Percentiles rank a stretch among this genome's conserved stretches.
These are phyloP conservation scores for Tetanocera ferruginea DNA, from an alignment of 2,888 invertebrate genomes.

Conservation along the genomic window DNA sequence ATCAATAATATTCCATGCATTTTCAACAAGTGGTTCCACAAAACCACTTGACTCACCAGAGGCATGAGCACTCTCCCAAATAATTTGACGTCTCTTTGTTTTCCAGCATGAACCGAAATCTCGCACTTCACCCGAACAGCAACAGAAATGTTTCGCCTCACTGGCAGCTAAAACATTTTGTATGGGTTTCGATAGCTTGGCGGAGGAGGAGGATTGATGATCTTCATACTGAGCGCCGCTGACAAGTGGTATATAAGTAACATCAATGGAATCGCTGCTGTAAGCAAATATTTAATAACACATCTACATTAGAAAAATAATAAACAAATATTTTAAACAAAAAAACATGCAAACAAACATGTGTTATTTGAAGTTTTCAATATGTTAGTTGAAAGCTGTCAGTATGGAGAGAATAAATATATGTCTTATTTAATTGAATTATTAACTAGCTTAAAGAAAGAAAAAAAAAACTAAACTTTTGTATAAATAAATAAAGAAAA, in stretches of 20 bases:
- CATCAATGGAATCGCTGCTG: slow-evolving; percentile 50
- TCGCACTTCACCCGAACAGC: slow-evolving; percentile 51
- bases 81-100: slow-evolving; percentile 51
- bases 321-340: neutral
- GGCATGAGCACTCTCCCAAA: slow-evolving; percentile 52
- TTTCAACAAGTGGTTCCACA: neutral
- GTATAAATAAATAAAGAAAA: neutral
- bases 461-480: neutral
- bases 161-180: slow-evolving; percentile 14
- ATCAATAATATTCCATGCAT: too few species aligned
- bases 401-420: neutral
- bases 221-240: slow-evolving; percentile 35
- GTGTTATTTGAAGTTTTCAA: neutral
- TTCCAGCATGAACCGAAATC: slow-evolving; percentile 50
- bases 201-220: neutral
- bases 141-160: slow-evolving; percentile 47
- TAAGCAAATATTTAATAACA: slow-evolving; percentile 22
- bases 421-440: neutral
- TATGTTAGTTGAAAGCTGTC: neutral
- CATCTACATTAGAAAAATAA: neutral
- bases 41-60: slow-evolving; percentile 44
- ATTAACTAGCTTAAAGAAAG: neutral
- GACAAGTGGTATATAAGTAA: slow-evolving; percentile 46
- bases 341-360: neutral
- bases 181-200: neutral